Conservation (phyloP, 2,888 invertebrate genomes). For the Corbicula japonica region DNA sequence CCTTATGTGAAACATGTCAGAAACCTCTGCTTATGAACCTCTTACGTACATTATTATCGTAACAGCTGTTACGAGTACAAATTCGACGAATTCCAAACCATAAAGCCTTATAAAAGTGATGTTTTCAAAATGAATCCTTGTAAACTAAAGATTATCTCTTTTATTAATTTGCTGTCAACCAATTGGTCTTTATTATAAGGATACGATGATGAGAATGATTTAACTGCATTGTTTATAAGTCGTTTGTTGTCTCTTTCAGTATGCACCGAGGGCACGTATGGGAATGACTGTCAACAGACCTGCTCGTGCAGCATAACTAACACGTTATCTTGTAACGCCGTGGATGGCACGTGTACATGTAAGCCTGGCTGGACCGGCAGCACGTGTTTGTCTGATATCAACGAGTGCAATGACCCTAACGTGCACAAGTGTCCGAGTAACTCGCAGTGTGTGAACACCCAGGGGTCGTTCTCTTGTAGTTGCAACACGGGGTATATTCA, state of each 20-base stretch:
- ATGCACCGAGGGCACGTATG: conserved; percentile 14
- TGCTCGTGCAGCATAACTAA: neutral
- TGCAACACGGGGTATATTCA: conserved; percentile 7
- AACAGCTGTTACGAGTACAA: neutral
- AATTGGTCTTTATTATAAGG: neutral
- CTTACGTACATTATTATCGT: neutral
- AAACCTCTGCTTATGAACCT: neutral
- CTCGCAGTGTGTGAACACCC: conserved; percentile 7
- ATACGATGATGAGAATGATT: neutral
- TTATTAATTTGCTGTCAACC: neutral
- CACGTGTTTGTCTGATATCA: conserved; percentile 2
- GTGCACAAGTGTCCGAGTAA: neutral
- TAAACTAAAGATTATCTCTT: neutral
- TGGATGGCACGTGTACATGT: conserved; percentile 15
- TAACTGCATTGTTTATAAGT: neutral
- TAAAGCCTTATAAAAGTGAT: neutral
- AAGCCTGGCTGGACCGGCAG: conserved; percentile 12
- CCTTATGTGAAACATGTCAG: neutral
- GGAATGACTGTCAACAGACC: neutral
- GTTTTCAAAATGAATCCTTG: neutral
- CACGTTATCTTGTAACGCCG: conserved; percentile 12
- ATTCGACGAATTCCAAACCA: neutral
- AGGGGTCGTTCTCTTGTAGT: conserved; percentile 6
- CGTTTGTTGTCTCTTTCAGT: neutral
- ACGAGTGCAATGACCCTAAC: conserved; percentile 10